These are phyloP conservation scores for Oreochromis spilurus DNA, from an alignment of 2,113 vertebrate species.

Conservation along the genomic window DNA sequence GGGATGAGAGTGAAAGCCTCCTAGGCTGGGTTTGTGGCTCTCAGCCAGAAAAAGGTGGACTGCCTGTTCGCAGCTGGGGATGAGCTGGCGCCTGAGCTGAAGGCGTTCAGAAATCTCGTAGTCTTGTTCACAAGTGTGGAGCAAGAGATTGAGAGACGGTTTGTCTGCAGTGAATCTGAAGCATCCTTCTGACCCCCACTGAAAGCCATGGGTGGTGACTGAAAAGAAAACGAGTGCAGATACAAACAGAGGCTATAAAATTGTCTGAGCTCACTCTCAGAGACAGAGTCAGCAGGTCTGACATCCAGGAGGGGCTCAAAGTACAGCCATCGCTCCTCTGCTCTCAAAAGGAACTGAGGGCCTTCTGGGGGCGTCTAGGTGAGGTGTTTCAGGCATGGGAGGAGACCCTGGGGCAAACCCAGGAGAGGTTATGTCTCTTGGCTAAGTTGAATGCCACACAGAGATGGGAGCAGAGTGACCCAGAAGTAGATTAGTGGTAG, in stretches of 20 bases:
- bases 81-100: neutral
- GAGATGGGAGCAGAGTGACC: neutral
- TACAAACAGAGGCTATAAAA: neutral
- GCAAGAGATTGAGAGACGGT: neutral
- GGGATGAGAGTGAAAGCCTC: neutral
- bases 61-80: neutral
- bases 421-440: neutral
- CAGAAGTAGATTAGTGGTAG: neutral
- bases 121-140: neutral
- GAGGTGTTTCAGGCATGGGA: neutral
- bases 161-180: neutral
- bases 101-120: neutral
- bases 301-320: neutral
- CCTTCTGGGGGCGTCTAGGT: neutral
- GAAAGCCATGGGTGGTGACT: rapidly evolving
- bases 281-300: neutral
- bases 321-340: neutral
- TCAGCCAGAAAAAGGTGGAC: rapidly evolving
- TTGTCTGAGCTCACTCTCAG: neutral
- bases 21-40: neutral
- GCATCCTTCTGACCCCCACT: neutral
- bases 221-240: neutral
- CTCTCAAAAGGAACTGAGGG: neutral
- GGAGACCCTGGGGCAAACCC: neutral
- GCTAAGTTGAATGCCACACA: neutral